These are phyloP conservation scores for Odocoileus virginianus DNA, from an alignment of 2,113 vertebrate species.

Conservation along the genomic window DNA sequence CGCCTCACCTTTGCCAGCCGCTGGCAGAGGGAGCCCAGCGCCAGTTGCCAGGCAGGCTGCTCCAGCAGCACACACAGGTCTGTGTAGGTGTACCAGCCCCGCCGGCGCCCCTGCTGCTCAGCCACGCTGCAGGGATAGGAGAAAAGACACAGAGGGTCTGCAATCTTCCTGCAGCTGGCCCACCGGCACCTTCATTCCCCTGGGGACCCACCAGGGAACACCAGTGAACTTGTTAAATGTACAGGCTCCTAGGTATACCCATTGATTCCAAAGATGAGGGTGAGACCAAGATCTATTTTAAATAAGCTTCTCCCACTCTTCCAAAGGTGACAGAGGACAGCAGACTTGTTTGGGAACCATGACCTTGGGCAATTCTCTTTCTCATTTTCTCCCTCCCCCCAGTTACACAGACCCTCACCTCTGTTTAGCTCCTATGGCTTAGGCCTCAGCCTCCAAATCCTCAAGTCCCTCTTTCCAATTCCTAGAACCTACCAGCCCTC, in stretches of 20 bases:
- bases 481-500: constrained; percentile 88
- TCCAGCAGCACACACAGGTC: constrained; percentile 96
- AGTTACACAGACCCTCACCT: neutral
- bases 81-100: constrained; percentile 98
- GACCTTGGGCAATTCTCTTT: neutral
- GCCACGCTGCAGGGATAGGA: constrained; percentile 84
- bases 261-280: neutral
- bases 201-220: neutral
- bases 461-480: neutral
- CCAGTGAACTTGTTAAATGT: neutral
- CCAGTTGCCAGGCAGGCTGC: constrained; percentile 89
- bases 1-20: constrained; percentile 90
- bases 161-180: neutral
- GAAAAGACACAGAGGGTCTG: neutral
- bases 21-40: constrained; percentile 88
- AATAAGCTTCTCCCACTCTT: neutral
- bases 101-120: constrained; percentile 89
- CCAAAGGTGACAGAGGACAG: neutral
- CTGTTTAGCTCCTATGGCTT: neutral
- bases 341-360: neutral
- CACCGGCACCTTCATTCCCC: neutral
- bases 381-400: neutral
- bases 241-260: neutral
- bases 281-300: neutral
- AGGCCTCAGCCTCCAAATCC: neutral